Evolutionary conservation across 1,140 invertebrate genomes (phyloP).

Genomic region (Drosophila parabipectinata): DNA sequence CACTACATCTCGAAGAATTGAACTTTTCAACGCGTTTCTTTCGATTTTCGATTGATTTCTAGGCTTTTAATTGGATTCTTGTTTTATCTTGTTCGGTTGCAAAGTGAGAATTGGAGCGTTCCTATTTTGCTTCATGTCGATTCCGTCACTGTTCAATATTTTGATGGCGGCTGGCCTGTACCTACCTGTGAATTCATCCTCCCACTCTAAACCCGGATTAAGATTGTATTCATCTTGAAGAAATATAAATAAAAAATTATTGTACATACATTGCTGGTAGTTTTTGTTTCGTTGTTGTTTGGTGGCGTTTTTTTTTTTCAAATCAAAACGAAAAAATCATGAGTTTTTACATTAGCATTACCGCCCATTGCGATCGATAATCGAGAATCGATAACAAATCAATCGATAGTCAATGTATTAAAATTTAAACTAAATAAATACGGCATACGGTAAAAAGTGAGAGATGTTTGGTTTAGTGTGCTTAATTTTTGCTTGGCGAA

Average conservation of each 20-base stretch:
- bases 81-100: constrained; percentile 7
- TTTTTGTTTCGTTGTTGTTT: constrained; percentile 37
- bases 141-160: constrained; percentile 78
- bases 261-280: constrained; percentile 71
- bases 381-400: constrained; percentile 11
- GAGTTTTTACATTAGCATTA: constrained; percentile 36
- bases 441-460: constrained; percentile 44
- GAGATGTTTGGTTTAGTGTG: constrained; percentile 41
- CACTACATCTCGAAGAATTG: constrained; percentile 31
- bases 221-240: constrained; percentile 99
- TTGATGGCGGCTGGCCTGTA: constrained; percentile 85
- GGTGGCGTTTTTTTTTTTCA: constrained; percentile 15
- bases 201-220: constrained; percentile 99
- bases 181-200: constrained; percentile 99
- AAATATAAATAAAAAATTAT: constrained; percentile 87
- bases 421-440: constrained; percentile 45
- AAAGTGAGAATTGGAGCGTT: constrained; percentile 77
- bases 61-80: not conserved
- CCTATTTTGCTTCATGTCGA: constrained; percentile 84
- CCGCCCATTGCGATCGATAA: constrained; percentile 39
- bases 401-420: constrained; percentile 38
- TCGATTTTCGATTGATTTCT: constrained; percentile 18
- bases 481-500: constrained; percentile 30
- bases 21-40: constrained; percentile 25
- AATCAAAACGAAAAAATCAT: constrained; percentile 39